Base-by-base conservation (phyloP, 2,888 invertebrate species). In the Linyphia triangularis region DNA sequence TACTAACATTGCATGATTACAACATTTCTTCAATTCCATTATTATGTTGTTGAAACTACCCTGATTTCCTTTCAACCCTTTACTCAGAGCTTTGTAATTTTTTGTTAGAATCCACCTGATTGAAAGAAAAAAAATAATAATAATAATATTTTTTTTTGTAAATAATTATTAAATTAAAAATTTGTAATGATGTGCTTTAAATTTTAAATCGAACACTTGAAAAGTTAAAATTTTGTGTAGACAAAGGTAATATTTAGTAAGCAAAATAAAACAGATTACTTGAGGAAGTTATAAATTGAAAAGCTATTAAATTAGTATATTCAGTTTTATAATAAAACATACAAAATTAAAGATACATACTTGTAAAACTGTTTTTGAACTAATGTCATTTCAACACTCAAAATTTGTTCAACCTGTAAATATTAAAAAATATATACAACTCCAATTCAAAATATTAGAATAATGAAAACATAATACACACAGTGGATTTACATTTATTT, bases 11-110 rank as follows among this genome's bases (percentile, higher is more conserved):
- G 94, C 92, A 93, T 99, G 99, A 93, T 99, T 99, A 92, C 99
- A 99, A 92, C 99, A 99, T 93, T 99, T 99, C 93, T 99, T 99
- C 92, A 99, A 93, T 93, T 99, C 99, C 93, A 99, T 99, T 24
- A 99, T 97, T 91, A 99, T 98, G 93, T 99, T 99, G 26, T 99
- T 95, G 92, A 99, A 99, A 0, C 98, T 96, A 90, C 96, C 96
- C 9, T 97, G 96, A 5, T 97, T 98, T 16, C 99, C 99, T 92
- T 97, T 98, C 0, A 96, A 95, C 7, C 99, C 99, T 94, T 98
- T 99, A 51, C 97, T 95, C 88, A 99, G 93, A 0, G 98, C 99
- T 92, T 96, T 97, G 93, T 98, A 99, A 93, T 99, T 99, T 94
- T 98, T 99, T 90, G 99, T 99, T 84, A 99, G 94, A 92, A 99